Evolutionary conservation across 2,888 invertebrate genomes (phyloP).

Genomic region (Cheilosia pagana): DNA sequence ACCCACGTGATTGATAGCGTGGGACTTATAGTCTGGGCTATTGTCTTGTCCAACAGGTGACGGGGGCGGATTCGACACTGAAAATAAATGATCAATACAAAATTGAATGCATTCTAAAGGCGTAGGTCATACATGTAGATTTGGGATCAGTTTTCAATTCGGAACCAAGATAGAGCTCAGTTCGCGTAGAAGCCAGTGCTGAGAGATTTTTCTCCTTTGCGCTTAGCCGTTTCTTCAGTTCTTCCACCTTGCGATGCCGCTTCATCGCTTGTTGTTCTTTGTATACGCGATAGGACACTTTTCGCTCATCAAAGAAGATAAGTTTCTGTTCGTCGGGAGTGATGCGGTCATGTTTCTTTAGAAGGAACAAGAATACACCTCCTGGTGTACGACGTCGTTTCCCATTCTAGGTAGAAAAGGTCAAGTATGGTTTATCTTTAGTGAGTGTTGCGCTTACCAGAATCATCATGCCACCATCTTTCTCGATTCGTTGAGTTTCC

Average conservation of each 20-base stretch:
- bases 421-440: neutral
- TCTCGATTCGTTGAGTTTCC: conserved; percentile 92
- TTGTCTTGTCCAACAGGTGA: conserved; percentile 89
- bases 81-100: conserved; percentile 51
- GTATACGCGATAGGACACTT: conserved; percentile 85
- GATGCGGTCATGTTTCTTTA: conserved; percentile 88
- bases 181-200: conserved; percentile 79
- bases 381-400: conserved; percentile 93
- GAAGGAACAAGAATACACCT: conserved; percentile 92
- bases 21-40: conserved; percentile 87
- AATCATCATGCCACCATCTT: conserved; percentile 93
- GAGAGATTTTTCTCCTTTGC: conserved; percentile 81
- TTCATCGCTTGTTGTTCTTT: conserved; percentile 85
- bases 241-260: conserved; percentile 87
- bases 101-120: neutral
- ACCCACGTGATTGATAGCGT: conserved; percentile 81
- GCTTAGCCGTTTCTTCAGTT: conserved; percentile 86
- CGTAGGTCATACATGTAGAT: conserved; percentile 76
- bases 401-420: conserved; percentile 85
- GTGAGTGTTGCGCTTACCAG: conserved; percentile 85
- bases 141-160: conserved; percentile 79
- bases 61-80: conserved; percentile 89
- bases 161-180: conserved; percentile 78
- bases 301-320: conserved; percentile 88
- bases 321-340: conserved; percentile 87